Base-by-base conservation (phyloP, 2,888 invertebrate genomes). In the Pollenia griseotomentosa region DNA sequence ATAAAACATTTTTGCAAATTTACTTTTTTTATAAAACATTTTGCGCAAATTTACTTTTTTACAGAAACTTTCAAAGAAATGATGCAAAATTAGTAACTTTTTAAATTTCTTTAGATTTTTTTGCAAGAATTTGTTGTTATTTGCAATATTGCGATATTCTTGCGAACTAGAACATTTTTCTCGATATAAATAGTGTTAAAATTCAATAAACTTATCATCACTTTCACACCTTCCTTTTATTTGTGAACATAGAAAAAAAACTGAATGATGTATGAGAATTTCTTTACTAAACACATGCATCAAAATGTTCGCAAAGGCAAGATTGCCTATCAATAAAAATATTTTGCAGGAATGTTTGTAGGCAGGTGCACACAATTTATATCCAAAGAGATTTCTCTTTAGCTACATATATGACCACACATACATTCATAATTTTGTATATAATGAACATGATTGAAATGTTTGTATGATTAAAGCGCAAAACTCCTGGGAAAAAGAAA, bases 391-490 rank as follows among this genome's bases (percentile, higher is more conserved):
- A 33, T 33, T 23, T 33, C 5, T 33, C 33, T 33, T 33, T 33
- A 33, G 33, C 33, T 33, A 33, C 33, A 33, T 33, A 33, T 6
- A 6, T 33, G 6, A 6, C 33, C 33, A 33, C 33, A 33, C 6
- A 5, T 6, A 5, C 6, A 33, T 6, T 6, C 33, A 33, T 33
- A 33, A 33, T 33, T 33, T 33, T 33, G 33, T 33, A 33, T 33
- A 33, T 2, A 33, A 19, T 16, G 42, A 61, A 68, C 44, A 53
- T 68, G 42, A 66, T 74, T 82, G 74, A 74, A 71, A 68, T 59
- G 57, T 51, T 66, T 42, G 51, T 42, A 9, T 65, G 51, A 19
- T 33, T 78, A 19, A 16, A 19, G 10, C 40, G 4, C n/a, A 78
- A 77, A n/a, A 11, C 23, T 12, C 12, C 10, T 2, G 23, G 12